Conservation (phyloP, 2,113 vertebrate genomes). For the Equus quagga region DNA sequence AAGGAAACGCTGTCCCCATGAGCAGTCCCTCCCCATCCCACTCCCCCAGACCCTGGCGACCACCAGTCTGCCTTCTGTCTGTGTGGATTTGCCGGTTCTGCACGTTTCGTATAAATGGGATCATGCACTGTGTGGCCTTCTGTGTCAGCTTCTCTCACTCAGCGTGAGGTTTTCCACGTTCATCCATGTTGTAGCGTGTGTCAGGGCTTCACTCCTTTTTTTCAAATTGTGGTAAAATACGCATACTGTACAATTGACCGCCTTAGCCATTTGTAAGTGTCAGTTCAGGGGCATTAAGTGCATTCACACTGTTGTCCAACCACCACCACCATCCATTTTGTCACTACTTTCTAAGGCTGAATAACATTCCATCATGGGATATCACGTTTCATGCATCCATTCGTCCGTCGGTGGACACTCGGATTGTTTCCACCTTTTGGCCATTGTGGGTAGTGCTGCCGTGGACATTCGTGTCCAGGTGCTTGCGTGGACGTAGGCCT, state of each 20-base stretch:
- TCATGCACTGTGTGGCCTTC: background rate
- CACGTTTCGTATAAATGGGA: background rate
- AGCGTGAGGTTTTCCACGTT: background rate
- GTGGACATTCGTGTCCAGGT: rapidly evolving
- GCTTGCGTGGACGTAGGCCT: background rate
- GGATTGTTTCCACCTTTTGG: background rate
- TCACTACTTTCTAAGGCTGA: background rate
- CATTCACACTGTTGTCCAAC: no score
- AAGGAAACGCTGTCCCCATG: background rate
- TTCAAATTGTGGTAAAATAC: background rate
- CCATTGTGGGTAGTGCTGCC: rapidly evolving
- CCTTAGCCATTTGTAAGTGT: background rate
- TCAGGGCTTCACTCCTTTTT: background rate
- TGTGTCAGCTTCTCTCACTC: background rate
- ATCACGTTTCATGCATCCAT: rapidly evolving
- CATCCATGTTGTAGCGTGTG: background rate
- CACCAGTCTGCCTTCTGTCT: background rate
- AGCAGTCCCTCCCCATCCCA: background rate
- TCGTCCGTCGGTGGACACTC: rapidly evolving
- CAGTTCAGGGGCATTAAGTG: background rate
- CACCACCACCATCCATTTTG: no score
- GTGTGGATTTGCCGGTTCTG: background rate
- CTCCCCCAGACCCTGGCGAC: background rate
- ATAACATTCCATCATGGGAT: background rate
- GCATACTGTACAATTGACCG: background rate